A percentile compares a stretch with the other conserved stretches of the same genome.
phyloP scores from a whole-genome alignment of 2,113 vertebrate genomes.

The Porphyrio hochstetteri region DNA sequence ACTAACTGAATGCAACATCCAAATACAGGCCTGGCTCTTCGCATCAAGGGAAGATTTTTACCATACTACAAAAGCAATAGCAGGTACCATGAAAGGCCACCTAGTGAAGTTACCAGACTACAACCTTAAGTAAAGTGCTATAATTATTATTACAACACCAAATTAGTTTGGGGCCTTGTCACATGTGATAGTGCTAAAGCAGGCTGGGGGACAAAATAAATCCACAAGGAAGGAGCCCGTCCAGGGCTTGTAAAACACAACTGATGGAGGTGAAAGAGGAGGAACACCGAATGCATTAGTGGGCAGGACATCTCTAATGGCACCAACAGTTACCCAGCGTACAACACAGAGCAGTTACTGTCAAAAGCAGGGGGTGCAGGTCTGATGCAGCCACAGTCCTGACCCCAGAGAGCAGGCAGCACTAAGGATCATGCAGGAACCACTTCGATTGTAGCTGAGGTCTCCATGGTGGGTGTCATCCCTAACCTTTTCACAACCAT shows the following conservation, averaged over 20 bases:
- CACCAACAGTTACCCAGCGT: not conserved
- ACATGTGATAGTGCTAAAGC: not conserved
- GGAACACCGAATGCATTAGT: not conserved
- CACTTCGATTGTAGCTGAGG: fast-evolving
- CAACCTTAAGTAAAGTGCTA: not conserved
- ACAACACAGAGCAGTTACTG: not conserved
- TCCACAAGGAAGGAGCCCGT: not conserved
- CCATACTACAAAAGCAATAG: not conserved
- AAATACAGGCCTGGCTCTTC: not conserved
- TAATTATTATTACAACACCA: not conserved
- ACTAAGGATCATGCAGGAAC: not conserved
- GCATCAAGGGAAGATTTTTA: not conserved
- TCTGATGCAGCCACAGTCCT: too few species aligned
- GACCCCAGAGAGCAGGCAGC: not conserved
- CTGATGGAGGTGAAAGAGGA: fast-evolving
- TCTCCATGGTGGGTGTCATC: fast-evolving
- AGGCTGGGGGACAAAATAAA: not conserved
- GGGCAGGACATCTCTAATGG: not conserved
- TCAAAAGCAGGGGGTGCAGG: not conserved
- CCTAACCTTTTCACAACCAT: not conserved
- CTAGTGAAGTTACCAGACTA: not conserved
- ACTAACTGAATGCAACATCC: not conserved
- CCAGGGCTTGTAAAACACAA: not conserved
- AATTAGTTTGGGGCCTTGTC: not conserved
- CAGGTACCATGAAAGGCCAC: not conserved